Base-by-base conservation (phyloP, 1,140 invertebrate genomes). In the Amyelois transitella region DNA sequence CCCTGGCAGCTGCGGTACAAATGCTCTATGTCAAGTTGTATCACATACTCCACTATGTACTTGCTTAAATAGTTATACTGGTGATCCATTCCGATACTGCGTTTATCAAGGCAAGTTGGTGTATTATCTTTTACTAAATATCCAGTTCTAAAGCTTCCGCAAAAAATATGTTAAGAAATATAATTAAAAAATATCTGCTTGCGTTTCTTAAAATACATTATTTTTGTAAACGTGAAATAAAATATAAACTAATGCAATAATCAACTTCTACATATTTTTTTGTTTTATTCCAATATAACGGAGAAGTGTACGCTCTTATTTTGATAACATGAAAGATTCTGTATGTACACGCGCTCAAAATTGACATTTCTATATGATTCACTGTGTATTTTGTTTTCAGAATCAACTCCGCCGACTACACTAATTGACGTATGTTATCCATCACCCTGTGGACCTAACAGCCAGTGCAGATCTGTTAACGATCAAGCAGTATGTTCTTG, bases 61-160 rank as follows among this genome's bases (percentile, higher is more conserved):
- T 14, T 96, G 94, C 76, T 76, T 92, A 28, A 84, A 88, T 43
- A 91, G 92, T 25, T 94, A 92, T 62, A 91, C 92, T 53, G 94
- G 94, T 38, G 93, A 95, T 88, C 93, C 93, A 6, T 94, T 93
- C 60, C 90, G 90, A 72, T 91, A 90, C 53, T 94, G 93, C 72
- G 64, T 83, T 43, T 91, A 89, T 58, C 80, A 81, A 80, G 82
- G 81, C 85, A 50, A 56, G 60, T 64, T 63, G 38, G 19, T 25
- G 50, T 51, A n/a, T 21, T 17, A 53, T n/a, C 38, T 28, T 28
- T 12, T 32, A 59, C 17, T 14, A 25, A 51, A 24, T 56, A n/a
- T n/a, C n/a, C n/a, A n/a, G n/a, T n/a, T n/a, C n/a, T n/a, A n/a
- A n/a, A n/a, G n/a, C n/a, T n/a, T n/a, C n/a, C n/a, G n/a, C n/a